phyloP scores from a whole-genome alignment of 2,113 vertebrate species.

The Pangasianodon hypophthalmus region DNA sequence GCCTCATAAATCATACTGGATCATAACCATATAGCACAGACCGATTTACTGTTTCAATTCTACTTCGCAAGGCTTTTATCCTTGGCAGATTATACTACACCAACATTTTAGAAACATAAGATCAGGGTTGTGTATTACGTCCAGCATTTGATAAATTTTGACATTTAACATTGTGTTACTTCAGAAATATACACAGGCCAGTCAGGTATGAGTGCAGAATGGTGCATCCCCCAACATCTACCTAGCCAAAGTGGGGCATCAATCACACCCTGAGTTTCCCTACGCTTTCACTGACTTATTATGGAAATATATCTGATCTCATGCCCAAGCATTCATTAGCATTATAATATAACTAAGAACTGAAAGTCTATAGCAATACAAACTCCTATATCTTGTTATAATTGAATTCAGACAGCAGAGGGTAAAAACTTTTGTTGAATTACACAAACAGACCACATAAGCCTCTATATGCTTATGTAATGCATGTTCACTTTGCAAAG shows the following conservation, averaged over 20 bases:
- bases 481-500: not conserved
- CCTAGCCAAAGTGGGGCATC: constrained; percentile 44
- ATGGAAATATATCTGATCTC: constrained; percentile 66
- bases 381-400: not conserved
- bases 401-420: not conserved
- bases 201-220: constrained; percentile 48
- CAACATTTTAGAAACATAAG: not conserved
- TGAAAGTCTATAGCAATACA: constrained; percentile 2
- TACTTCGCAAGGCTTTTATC: not conserved
- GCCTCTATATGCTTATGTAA: not conserved
- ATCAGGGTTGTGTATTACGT: not conserved
- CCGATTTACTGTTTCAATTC: not conserved
- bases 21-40: not conserved
- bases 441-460: not conserved
- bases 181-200: constrained; percentile 41
- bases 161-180: constrained; percentile 36
- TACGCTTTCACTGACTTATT: constrained; percentile 60
- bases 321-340: constrained; percentile 58
- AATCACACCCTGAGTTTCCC: constrained; percentile 50
- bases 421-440: not conserved
- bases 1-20: not conserved
- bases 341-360: constrained; percentile 8
- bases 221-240: constrained; percentile 39
- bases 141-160: not conserved
- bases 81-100: not conserved